phyloP scores from a whole-genome alignment of 2,888 invertebrate genomes.

The Spatulosminthurus flaviceps region DNA sequence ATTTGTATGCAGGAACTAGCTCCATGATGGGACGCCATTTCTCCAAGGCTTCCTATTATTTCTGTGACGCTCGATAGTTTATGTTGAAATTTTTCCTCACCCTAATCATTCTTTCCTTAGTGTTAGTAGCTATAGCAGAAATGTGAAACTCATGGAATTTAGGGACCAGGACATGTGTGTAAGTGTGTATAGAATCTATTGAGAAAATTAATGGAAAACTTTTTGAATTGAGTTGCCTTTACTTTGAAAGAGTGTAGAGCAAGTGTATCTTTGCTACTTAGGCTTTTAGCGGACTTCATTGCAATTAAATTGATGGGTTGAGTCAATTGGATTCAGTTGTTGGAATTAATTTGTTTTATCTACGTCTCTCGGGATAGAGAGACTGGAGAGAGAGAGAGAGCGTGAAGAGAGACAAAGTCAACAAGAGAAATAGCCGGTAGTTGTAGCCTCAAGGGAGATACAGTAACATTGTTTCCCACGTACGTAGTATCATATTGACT shows the following conservation, averaged over 20 bases:
- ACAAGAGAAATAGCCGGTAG: slow-evolving; percentile 20
- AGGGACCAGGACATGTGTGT: too few relatives aligned
- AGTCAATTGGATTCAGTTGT: slow-evolving; percentile 10
- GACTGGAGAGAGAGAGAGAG: neutral
- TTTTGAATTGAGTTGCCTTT: too few relatives aligned
- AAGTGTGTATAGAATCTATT: too few relatives aligned
- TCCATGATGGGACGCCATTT: neutral
- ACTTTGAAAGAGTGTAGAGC: too few relatives aligned
- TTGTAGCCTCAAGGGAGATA: neutral
- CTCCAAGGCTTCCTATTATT: too few relatives aligned
- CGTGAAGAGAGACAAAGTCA: neutral
- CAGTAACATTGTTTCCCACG: neutral
- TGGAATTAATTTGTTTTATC: neutral
- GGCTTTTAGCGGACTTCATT: neutral
- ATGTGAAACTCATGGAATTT: too few relatives aligned
- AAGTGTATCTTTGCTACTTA: too few relatives aligned
- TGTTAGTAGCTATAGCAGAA: too few relatives aligned
- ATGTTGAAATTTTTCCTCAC: too few relatives aligned
- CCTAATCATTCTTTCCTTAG: too few relatives aligned
- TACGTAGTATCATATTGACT: neutral
- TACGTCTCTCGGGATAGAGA: neutral
- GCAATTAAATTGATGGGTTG: slow-evolving; percentile 12
- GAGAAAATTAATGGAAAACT: too few relatives aligned
- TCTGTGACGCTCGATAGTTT: neutral
- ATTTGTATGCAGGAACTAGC: slow-evolving; percentile 24